These are phyloP conservation scores for Ciconia maguari DNA, from an alignment of 2,113 vertebrate genomes.

Conservation along the genomic window DNA sequence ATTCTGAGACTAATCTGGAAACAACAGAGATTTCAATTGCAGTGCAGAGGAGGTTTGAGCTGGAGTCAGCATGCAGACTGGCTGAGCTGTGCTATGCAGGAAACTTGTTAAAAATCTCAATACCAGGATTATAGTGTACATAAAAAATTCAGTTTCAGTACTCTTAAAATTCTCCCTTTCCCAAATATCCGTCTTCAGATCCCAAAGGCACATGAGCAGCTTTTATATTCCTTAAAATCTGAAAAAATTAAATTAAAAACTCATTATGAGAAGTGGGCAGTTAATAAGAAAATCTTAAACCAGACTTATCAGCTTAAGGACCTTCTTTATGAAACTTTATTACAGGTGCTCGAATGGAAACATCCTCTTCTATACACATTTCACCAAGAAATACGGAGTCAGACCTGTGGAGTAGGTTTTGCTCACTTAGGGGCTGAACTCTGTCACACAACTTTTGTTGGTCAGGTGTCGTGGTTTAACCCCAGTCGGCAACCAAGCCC, in stretches of 20 bases:
- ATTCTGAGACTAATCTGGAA: neutral
- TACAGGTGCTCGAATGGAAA: conserved; percentile 21
- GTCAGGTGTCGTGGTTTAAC: neutral
- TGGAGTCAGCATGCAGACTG: neutral
- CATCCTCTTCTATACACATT: neutral
- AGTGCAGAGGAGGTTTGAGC: neutral
- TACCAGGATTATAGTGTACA: neutral
- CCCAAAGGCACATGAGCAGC: neutral
- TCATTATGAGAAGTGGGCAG: conserved; percentile 11
- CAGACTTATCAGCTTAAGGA: conserved; percentile 3
- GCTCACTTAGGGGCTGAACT: neutral
- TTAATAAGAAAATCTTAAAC: conserved; percentile 54
- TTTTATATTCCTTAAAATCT: conserved; percentile 13
- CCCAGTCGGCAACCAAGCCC: too few species aligned
- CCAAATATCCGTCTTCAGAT: neutral
- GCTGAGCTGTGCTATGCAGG: neutral
- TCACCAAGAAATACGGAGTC: neutral
- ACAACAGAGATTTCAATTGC: neutral
- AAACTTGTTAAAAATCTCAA: neutral
- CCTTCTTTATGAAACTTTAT: conserved; percentile 34
- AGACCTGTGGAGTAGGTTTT: neutral
- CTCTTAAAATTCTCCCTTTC: neutral
- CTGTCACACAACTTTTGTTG: neutral
- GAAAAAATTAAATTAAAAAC: conserved; percentile 52
- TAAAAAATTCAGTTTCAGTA: neutral